A percentile compares a stretch with the other conserved stretches of the same genome.
phyloP scores from a whole-genome alignment of 1,140 invertebrate species.

The Fopius arisanus region DNA sequence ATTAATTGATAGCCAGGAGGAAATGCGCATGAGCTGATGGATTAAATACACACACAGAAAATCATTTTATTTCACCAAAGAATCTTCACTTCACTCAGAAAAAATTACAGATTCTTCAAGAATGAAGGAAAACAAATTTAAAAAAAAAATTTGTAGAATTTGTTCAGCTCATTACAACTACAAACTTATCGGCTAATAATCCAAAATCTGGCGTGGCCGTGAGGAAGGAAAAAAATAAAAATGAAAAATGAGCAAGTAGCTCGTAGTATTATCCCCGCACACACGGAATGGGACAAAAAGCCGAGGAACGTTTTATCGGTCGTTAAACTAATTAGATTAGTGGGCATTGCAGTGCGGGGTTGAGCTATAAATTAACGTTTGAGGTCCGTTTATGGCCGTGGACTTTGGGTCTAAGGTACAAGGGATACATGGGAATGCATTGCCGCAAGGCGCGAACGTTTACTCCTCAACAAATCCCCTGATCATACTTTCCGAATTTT shows the following conservation, averaged over 20 bases:
- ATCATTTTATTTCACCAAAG: too few relatives aligned
- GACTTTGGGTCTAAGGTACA: not conserved
- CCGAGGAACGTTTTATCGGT: slow-evolving; percentile 34
- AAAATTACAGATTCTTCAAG: too few relatives aligned
- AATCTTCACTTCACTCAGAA: too few relatives aligned
- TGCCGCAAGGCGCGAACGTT: not conserved
- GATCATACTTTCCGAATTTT: not conserved
- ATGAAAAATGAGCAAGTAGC: slow-evolving; percentile 5
- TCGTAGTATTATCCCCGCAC: not conserved
- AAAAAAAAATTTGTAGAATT: not conserved
- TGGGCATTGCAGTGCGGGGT: slow-evolving; percentile 10
- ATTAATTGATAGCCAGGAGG: not conserved
- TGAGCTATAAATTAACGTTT: slow-evolving; percentile 36
- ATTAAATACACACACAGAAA: too few relatives aligned
- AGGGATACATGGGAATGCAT: not conserved
- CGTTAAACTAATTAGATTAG: slow-evolving; percentile 39
- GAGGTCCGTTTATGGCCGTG: slow-evolving; percentile 30
- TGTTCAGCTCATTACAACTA: not conserved
- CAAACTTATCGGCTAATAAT: slow-evolving; percentile 3
- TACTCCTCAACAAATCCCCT: not conserved
- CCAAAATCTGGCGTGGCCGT: not conserved
- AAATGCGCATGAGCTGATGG: too few relatives aligned
- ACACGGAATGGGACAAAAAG: slow-evolving; percentile 26
- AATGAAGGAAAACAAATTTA: too few relatives aligned
- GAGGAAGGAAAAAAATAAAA: not conserved